Evolutionary conservation across 2,797 vertebrate species (phyloP), one percentile per base, ranked within the genome.

Genomic region (Loris lydekkerianus): DNA sequence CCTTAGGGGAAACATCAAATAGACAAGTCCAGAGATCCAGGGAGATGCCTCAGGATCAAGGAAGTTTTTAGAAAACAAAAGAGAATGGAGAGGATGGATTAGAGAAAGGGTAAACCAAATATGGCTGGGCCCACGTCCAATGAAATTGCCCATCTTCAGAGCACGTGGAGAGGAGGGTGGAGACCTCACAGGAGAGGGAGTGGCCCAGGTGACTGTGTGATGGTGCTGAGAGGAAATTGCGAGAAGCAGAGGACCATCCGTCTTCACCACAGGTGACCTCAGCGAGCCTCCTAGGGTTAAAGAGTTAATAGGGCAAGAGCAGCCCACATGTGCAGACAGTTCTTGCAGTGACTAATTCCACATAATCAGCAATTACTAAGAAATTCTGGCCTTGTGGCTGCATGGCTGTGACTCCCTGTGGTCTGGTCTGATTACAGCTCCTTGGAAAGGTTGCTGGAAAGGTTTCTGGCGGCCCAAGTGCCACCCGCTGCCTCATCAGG

Each of bases 41-140:
- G 40, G 31, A 27, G 65, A 80, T 58, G 29, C 46, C 91, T 53
- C 13, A 61, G 81, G 60, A 60, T 46, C 34, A 78, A 20, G 65
- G 86, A 61, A 31, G 25, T 10, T 76, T 81, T n/a, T 31, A 60
- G 34, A 85, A 92, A 92, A 91, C 53, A 67, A 92, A 56, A 53
- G 70, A 43, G 27, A 65, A 56, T 34, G 61, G 31, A 82, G 37
- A 72, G 63, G 76, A 81, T 60, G 40, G 37, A 61, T 72, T n/a
- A 13, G 73, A 76, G 70, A 87, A 92, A 82, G 27, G 5, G 10
- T 76, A 75, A 40, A 49, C 46, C 43, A 21, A 67, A 67, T 15
- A 18, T 17, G 15, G 65, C 17, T 31, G 29, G 17, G 65, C 14
- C 65, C 65, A 3, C 7, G 31, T n/a, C 65, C 65, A 31, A 21